These are phyloP conservation scores for Neosilurus hyrtlii DNA, from an alignment of 2,797 vertebrate species.

Conservation along the genomic window DNA sequence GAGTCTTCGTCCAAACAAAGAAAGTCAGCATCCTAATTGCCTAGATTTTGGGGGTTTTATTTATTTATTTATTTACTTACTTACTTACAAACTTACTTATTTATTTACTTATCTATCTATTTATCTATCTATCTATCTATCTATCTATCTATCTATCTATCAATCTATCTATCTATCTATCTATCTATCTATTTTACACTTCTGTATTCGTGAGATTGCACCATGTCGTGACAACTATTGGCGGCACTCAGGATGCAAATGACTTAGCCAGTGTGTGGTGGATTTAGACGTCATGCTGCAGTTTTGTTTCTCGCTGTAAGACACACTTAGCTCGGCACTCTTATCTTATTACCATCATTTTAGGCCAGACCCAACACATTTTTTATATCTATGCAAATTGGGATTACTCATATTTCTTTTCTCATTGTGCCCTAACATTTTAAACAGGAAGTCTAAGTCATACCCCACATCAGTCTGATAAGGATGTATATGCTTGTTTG, in stretches of 20 bases:
- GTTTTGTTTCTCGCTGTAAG: constrained; percentile 29
- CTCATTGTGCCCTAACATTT: background rate
- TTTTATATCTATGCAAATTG: constrained; percentile 39
- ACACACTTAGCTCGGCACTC: constrained; percentile 26
- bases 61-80: too few relatives aligned
- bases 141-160: too few relatives aligned
- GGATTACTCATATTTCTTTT: constrained; percentile 29
- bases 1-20: constrained; percentile 41
- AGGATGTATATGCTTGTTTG: background rate
- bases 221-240: constrained; percentile 40
- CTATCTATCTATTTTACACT: constrained; percentile 23
- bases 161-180: too few relatives aligned
- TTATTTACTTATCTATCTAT: too few relatives aligned
- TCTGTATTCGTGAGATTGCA: constrained; percentile 55
- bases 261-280: constrained; percentile 31
- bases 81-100: too few relatives aligned
- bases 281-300: constrained; percentile 47
- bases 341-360: constrained; percentile 50
- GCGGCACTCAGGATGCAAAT: constrained; percentile 53
- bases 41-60: background rate
- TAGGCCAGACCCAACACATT: constrained; percentile 32
- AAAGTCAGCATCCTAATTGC: constrained; percentile 53
- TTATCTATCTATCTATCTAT: too few relatives aligned
- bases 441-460: background rate
- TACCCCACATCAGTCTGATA: constrained; percentile 4